phyloP scores from a whole-genome alignment of 2,113 vertebrate genomes.

The Agapornis roseicollis region DNA sequence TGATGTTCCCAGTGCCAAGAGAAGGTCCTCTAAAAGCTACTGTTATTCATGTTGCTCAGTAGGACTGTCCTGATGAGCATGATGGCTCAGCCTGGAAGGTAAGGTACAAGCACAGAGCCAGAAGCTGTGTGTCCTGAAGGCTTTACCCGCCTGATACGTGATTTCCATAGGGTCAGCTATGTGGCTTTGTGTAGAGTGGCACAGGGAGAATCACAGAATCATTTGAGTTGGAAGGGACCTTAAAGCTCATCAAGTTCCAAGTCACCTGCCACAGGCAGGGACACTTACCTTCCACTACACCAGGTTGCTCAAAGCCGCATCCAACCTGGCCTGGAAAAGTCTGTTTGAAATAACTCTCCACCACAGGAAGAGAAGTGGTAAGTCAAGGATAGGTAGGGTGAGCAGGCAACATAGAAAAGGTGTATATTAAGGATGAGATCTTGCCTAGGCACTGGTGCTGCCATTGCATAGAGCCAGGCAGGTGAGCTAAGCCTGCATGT shows the following conservation, averaged over 20 bases:
- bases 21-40: not conserved
- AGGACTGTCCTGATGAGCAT: rapidly evolving
- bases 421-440: not conserved
- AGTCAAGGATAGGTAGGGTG: not conserved
- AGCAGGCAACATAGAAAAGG: not conserved
- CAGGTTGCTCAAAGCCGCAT: not conserved
- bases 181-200: not conserved
- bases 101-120: not conserved
- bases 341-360: not conserved
- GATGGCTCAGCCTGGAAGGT: not conserved
- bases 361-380: not conserved
- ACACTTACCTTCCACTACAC: not conserved
- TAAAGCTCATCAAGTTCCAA: not conserved
- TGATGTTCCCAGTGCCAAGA: not conserved
- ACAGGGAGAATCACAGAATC: not conserved
- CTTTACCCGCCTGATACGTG: not conserved
- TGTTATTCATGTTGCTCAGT: not conserved
- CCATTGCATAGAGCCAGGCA: not conserved
- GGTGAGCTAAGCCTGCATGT: not conserved
- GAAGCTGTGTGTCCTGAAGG: not conserved
- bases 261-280: not conserved
- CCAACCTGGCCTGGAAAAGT: not conserved
- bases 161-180: not conserved
- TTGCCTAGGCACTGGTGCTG: not conserved
- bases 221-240: not conserved